These are phyloP conservation scores for Mesembrinibis cayennensis DNA, from an alignment of 2,113 vertebrate genomes.

Conservation along the genomic window DNA sequence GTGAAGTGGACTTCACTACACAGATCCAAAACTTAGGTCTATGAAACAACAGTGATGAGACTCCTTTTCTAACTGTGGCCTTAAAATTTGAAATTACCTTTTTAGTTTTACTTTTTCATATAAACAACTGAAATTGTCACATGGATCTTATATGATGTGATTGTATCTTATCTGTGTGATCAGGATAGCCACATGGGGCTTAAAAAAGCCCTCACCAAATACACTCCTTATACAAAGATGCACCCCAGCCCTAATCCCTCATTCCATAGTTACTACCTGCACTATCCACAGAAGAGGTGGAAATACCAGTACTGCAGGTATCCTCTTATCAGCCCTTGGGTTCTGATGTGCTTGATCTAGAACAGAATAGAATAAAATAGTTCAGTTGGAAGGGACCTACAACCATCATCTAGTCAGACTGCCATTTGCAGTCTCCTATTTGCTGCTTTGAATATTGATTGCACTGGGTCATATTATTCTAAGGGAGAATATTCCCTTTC, in stretches of 20 bases:
- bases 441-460: not conserved
- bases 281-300: not conserved
- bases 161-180: not conserved
- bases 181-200: not conserved
- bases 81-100: not conserved
- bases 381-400: not conserved
- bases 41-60: not conserved
- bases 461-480: not conserved
- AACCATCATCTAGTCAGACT: rapidly evolving
- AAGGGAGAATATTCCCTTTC: not conserved
- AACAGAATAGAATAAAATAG: not conserved
- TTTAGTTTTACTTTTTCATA: not conserved
- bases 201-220: not conserved
- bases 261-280: not conserved
- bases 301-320: not conserved
- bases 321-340: not conserved
- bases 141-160: not conserved
- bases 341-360: not conserved
- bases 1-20: not conserved
- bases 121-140: not conserved
- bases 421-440: not conserved
- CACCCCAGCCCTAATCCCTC: not conserved
- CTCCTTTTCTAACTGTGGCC: not conserved
- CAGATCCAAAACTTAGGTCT: not conserved
- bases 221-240: not conserved